A percentile compares a stretch with the other conserved stretches of the same genome.
Conservation (phyloP, 1,140 invertebrate genomes). For the Babylonia areolata region DNA sequence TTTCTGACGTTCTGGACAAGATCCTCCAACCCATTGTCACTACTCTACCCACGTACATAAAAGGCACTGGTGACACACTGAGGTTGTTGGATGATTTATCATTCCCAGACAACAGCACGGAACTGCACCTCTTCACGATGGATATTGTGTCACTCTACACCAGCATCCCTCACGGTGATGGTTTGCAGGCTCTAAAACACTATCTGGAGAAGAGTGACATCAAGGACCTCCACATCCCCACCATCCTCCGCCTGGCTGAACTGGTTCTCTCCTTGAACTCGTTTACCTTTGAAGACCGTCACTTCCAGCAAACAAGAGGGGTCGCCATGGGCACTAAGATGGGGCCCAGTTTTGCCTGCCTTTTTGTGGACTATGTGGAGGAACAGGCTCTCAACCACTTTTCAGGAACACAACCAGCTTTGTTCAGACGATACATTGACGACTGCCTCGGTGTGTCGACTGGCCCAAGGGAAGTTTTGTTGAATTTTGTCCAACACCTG, state of each 20-base stretch:
- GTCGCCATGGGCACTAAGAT: neutral
- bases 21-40: neutral
- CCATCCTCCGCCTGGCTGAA: neutral
- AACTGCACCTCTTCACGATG: too few relatives aligned
- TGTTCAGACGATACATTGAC: neutral
- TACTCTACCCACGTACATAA: neutral
- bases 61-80: neutral
- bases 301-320: neutral
- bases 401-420: neutral
- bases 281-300: neutral
- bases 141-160: too few relatives aligned
- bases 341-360: neutral
- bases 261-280: neutral
- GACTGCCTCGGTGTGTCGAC: neutral
- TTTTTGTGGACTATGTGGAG: neutral
- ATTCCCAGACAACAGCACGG: too few relatives aligned
- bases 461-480: neutral
- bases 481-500: neutral
- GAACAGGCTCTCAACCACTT: neutral
- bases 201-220: too few relatives aligned
- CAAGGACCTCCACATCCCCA: too few relatives aligned
- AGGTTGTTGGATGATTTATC: neutral
- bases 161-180: too few relatives aligned
- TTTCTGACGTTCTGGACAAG: too few relatives aligned
- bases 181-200: too few relatives aligned